Percentiles rank a stretch among this genome's conserved stretches.
Evolutionary conservation across 2,888 invertebrate species (phyloP).

Genomic region (Schizaphis graminum): DNA sequence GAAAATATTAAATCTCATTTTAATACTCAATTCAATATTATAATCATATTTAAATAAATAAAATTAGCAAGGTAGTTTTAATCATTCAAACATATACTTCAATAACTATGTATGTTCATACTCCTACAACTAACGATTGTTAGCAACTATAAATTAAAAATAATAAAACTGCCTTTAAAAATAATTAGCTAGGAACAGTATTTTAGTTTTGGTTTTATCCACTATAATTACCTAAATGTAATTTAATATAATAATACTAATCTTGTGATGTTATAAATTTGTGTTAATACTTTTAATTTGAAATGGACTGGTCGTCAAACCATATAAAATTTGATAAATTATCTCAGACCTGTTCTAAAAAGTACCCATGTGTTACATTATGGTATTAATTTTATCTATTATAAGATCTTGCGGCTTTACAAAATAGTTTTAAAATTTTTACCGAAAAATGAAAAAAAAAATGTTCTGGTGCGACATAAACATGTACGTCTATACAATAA

Average conservation of each 20-base stretch:
- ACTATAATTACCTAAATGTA: neutral
- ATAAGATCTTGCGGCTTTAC: neutral
- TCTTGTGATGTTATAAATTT: neutral
- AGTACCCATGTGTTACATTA: neutral
- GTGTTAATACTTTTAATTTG: neutral
- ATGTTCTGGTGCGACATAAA: neutral
- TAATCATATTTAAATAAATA: neutral
- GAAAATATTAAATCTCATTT: neutral
- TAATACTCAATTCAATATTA: neutral
- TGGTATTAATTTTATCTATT: neutral
- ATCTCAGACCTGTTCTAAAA: neutral
- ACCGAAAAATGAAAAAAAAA: neutral
- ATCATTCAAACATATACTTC: neutral
- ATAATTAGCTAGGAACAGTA: too few species aligned
- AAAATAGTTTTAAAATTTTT: neutral
- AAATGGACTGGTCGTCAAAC: neutral
- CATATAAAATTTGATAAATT: neutral
- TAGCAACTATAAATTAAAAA: neutral
- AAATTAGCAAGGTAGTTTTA: neutral
- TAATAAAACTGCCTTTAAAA: neutral
- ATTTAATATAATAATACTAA: neutral
- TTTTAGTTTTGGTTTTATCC: neutral
- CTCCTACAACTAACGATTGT: neutral
- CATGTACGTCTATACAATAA: neutral
- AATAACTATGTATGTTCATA: neutral